Percentiles rank a stretch among this genome's conserved stretches.
Conservation (phyloP, 2,797 vertebrate species). For the Liasis olivaceus region DNA sequence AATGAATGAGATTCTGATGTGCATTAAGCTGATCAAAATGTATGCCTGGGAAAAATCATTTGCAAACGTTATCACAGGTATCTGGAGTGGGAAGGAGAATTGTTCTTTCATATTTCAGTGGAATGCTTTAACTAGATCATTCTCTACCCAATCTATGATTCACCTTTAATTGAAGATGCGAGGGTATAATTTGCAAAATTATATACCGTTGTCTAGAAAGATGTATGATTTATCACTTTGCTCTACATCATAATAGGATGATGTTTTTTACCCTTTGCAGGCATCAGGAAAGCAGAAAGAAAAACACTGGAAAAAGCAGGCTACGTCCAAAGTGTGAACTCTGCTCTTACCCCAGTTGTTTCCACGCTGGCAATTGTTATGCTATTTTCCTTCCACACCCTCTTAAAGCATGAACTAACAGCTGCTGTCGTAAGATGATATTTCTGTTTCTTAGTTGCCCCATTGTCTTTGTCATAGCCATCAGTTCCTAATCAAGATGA, state of each 20-base stretch:
- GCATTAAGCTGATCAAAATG: slow-evolving; percentile 87
- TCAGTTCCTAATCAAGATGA: neutral
- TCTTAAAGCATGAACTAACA: slow-evolving; percentile 66
- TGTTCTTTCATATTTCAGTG: neutral
- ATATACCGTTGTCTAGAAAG: neutral
- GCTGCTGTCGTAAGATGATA: slow-evolving; percentile 65
- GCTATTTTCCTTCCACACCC: slow-evolving; percentile 79
- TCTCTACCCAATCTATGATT: slow-evolving; percentile 1
- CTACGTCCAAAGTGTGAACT: slow-evolving; percentile 79
- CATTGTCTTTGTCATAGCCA: neutral
- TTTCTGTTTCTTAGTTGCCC: no score
- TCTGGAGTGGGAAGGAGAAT: neutral
- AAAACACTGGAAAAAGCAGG: slow-evolving; percentile 69
- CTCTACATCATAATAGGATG: neutral
- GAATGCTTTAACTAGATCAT: neutral
- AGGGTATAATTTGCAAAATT: slow-evolving; percentile 26
- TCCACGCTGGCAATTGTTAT: slow-evolving; percentile 75
- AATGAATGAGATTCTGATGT: slow-evolving; percentile 84
- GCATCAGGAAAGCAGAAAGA: slow-evolving; percentile 75
- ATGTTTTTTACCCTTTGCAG: slow-evolving; percentile 57
- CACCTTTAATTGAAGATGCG: neutral
- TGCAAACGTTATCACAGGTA: slow-evolving; percentile 76
- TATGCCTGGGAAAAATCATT: slow-evolving; percentile 84
- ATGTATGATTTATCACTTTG: neutral
- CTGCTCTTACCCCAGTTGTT: slow-evolving; percentile 68